phyloP scores from a whole-genome alignment of 2,888 invertebrate genomes.

The Yponomeuta plumbellus region DNA sequence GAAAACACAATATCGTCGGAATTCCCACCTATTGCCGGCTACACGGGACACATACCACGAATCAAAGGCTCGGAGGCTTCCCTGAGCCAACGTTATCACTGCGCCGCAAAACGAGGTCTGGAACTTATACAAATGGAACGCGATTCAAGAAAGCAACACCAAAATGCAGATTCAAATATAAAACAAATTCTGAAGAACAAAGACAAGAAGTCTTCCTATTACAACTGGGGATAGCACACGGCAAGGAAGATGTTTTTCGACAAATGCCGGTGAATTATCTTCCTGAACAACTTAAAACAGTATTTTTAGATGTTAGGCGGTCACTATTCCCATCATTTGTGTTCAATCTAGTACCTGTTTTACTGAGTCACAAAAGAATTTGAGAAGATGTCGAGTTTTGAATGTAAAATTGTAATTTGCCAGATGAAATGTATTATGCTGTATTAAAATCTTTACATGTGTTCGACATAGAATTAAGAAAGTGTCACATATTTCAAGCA shows the following conservation, averaged over 20 bases:
- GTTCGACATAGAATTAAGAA: neutral
- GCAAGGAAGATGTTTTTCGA: slow-evolving; percentile 73
- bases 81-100: slow-evolving; percentile 81
- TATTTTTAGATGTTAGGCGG: slow-evolving; percentile 9
- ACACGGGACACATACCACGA: slow-evolving; percentile 83
- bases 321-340: neutral
- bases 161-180: slow-evolving; percentile 55
- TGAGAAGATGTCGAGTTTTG: no score
- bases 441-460: neutral
- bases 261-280: slow-evolving; percentile 65
- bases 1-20: slow-evolving; percentile 80
- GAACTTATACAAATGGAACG: slow-evolving; percentile 76
- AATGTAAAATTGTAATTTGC: no score
- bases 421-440: no score
- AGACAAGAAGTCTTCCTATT: slow-evolving; percentile 64
- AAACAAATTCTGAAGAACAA: slow-evolving; percentile 57
- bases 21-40: slow-evolving; percentile 83
- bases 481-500: neutral
- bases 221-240: slow-evolving; percentile 76
- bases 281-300: slow-evolving; percentile 33
- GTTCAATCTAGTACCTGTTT: neutral
- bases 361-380: no score
- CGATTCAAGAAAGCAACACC: slow-evolving; percentile 62
- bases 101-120: slow-evolving; percentile 80
- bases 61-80: slow-evolving; percentile 81